phyloP scores from a whole-genome alignment of 2,113 vertebrate species.

The Phyllopteryx taeniolatus region DNA sequence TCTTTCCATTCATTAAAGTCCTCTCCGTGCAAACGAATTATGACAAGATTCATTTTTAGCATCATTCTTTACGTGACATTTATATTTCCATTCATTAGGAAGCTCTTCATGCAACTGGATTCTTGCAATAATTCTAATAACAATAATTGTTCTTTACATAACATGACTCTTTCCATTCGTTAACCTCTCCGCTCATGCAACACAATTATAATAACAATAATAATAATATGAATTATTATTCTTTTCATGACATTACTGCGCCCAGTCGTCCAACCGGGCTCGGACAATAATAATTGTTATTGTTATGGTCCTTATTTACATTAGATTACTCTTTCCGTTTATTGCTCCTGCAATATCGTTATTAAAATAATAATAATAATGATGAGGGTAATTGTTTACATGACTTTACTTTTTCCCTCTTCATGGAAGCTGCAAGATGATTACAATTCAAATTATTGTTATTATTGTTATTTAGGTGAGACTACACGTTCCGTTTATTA shows the following conservation, averaged over 20 bases:
- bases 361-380: too few relatives aligned
- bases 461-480: too few relatives aligned
- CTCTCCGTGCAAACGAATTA: conserved; percentile 8
- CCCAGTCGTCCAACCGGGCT: too few relatives aligned
- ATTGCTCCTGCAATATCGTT: too few relatives aligned
- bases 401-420: background rate
- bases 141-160: background rate
- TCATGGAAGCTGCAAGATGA: background rate
- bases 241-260: too few relatives aligned
- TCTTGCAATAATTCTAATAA: background rate
- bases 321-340: too few relatives aligned
- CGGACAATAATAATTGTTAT: too few relatives aligned
- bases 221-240: too few relatives aligned
- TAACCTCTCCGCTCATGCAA: background rate
- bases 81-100: background rate
- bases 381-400: too few relatives aligned
- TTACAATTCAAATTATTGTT: too few relatives aligned
- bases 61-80: background rate
- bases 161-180: background rate
- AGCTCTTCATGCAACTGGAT: background rate
- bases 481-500: too few relatives aligned
- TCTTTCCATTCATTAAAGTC: conserved; percentile 47
- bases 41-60: conserved; percentile 5
- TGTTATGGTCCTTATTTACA: too few relatives aligned
- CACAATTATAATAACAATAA: background rate